phyloP scores from a whole-genome alignment of 2,113 vertebrate species.

The Hemiscyllium ocellatum region DNA sequence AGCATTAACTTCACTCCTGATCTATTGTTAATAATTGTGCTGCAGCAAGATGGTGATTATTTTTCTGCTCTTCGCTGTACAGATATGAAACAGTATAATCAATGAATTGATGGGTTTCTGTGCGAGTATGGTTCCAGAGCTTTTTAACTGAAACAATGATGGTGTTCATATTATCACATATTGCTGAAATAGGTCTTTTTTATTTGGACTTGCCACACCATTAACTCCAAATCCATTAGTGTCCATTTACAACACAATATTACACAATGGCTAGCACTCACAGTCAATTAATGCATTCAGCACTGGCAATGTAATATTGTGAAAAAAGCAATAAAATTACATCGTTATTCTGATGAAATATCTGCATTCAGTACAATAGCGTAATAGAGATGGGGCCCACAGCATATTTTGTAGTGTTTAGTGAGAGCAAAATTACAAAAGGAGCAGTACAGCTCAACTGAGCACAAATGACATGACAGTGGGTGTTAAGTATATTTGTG shows the following conservation, averaged over 20 bases:
- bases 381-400: background rate
- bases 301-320: background rate
- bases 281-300: constrained; percentile 19
- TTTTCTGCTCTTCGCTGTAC: background rate
- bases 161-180: background rate
- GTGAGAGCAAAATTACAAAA: background rate
- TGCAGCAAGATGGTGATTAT: background rate
- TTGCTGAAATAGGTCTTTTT: background rate
- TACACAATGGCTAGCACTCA: constrained; percentile 13
- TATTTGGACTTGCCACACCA: constrained; percentile 21
- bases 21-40: background rate
- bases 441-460: background rate
- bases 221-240: constrained; percentile 26
- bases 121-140: background rate
- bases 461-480: background rate
- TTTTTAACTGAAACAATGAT: background rate
- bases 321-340: background rate
- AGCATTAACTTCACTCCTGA: background rate
- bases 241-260: background rate
- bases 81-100: background rate
- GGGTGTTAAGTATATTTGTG: background rate
- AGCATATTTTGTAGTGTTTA: constrained; percentile 20
- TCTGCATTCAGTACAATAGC: background rate
- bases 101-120: background rate
- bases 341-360: background rate